Evolutionary conservation across 1,140 invertebrate species (phyloP), one percentile per base, ranked within the genome.

Genomic region (Euschistus heros): DNA sequence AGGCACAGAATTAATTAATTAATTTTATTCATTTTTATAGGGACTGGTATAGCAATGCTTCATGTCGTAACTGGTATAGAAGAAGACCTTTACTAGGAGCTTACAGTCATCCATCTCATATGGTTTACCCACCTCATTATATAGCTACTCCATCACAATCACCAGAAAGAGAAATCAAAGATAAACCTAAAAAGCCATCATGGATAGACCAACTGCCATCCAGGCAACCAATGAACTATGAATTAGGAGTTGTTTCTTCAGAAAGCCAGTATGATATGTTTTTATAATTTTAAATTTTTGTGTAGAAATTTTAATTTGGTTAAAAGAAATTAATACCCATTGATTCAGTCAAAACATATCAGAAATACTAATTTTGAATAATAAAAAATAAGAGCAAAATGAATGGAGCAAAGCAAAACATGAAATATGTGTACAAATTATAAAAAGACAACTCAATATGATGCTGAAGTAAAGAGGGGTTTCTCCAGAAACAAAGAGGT

Each of bases 121-220:
- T 94, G 92, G 89, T 95, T 18, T 95, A 95, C 77, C 92, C 92
- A 62, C 90, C 90, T 17, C 89, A 88, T 13, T 83, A 89, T 59
- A 78, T 76, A 14, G 91, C 88, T 69, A 90, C 88, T 1, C 89
- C 89, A 2, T 84, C 87, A 71, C 78, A 79, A 1, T 84, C 82
- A 10, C 86, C 86, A 0, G 86, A 83, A 71, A 76, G 74, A 59
- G 74, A 77, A 67, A 68, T 76, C 72, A 69, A 78, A 70, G 67
- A 67, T 13, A 66, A 68, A 60, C 65, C 75, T 70, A 33, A 76
- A 78, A 44, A 80, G 0, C 75, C 75, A 47, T 80, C 81, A 37
- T 86, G 82, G 77, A 85, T 89, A 70, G 82, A 84, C 68, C 80
- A 84, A 66, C 76, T 87, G 70, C 83, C 87, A 59, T 80, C 85